Evolutionary conservation across 1,140 invertebrate species (phyloP), one percentile per base, ranked within the genome.

Genomic region (Tetramorium simillimum): DNA sequence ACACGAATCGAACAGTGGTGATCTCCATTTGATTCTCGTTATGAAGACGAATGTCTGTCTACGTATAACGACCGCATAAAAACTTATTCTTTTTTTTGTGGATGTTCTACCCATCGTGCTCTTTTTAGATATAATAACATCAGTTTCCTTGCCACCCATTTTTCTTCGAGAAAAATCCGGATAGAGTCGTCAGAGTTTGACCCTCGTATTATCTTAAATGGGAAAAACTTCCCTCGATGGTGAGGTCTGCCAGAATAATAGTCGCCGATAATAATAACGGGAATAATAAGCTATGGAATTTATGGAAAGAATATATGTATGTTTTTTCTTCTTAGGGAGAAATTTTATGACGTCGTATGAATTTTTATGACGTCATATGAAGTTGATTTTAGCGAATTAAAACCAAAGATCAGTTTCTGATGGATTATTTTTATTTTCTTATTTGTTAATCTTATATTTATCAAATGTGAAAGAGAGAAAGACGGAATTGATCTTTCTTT

Each of bases 261-360:
- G 18, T 80, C 58, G 24, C 4, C 49, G 49, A 58, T 43, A 43
- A 69, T 53, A 53, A 37, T 75, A 49, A 21, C 10, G n/a, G 43
- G 3, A 40, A 51, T 53, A 69, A 81, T 58, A 56, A 81, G 16
- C 21, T n/a, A 70, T 81, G 10, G n/a, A 81, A 28, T 69, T 69
- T 40, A 53, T 51, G 77, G n/a, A 33, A n/a, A 37, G n/a, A n/a
- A 43, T 14, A 43, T n/a, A 28, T 77, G 14, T 14, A 16, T 14
- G 12, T 69, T 33, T 81, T 9, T 56, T 56, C 3, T 33, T 24
- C 4, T 18, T 5, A 16, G 2, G 0, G 21, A 81, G 16, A 70
- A 43, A 46, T 37, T 46, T 33, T n/a, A 53, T 6, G 7, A 0
- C 10, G 2, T 24, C 28, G 7, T 33, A 67, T 7, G 28, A 28